phyloP scores from a whole-genome alignment of 64 coral and sea anemone species.

The Dendrophyllia cribrosa region DNA sequence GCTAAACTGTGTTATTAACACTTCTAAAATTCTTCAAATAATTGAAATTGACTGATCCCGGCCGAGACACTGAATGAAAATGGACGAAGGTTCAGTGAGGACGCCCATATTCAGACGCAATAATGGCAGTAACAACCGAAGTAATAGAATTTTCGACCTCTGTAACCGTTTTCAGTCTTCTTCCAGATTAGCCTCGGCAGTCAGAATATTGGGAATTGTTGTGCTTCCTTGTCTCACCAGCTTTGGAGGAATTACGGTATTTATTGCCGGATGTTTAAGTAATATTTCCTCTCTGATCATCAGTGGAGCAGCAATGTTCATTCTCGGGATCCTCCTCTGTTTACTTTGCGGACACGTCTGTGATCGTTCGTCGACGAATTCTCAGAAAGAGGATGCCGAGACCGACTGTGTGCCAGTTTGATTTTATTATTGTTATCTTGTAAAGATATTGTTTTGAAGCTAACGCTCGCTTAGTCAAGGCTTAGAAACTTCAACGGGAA shows the following conservation, averaged over 20 bases:
- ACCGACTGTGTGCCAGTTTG: not conserved
- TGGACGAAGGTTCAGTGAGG: not conserved
- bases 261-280: slow-evolving; percentile 15
- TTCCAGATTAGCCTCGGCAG: not conserved
- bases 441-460: too few relatives aligned
- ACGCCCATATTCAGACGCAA: not conserved
- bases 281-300: not conserved
- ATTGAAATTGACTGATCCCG: not conserved
- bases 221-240: not conserved
- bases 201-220: not conserved
- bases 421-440: too few relatives aligned
- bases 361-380: not conserved
- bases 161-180: not conserved
- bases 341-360: slow-evolving; percentile 16
- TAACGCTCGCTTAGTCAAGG: too few relatives aligned
- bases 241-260: slow-evolving; percentile 8
- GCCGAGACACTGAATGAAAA: not conserved
- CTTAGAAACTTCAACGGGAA: too few relatives aligned
- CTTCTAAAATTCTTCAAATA: not conserved
- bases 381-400: not conserved
- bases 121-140: not conserved
- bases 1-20: not conserved
- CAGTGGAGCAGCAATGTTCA: not conserved
- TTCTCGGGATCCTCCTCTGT: slow-evolving; percentile 3
- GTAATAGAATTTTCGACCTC: not conserved